A percentile compares a stretch with the other conserved stretches of the same genome.
Evolutionary conservation across 2,797 vertebrate species (phyloP).

Genomic region (Onychomys leucogaster): DNA sequence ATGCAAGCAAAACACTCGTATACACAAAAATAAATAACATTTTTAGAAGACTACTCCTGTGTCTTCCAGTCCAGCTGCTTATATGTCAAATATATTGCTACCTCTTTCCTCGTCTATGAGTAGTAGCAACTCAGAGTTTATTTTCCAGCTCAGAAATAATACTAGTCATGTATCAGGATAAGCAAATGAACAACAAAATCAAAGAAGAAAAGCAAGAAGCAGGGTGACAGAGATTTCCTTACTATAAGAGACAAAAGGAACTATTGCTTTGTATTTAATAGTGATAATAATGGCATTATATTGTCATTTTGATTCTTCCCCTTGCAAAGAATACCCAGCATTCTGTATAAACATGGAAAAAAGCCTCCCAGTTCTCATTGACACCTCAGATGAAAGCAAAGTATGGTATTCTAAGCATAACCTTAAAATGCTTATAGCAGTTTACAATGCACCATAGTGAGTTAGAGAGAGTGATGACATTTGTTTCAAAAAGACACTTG

Average conservation of each 20-base stretch:
- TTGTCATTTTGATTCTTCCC: slow-evolving; percentile 14
- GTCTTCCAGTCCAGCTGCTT: neutral
- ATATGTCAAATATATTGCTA: neutral
- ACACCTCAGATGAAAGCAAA: slow-evolving; percentile 42
- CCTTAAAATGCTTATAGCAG: neutral
- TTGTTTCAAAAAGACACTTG: neutral
- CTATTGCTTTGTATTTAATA: slow-evolving; percentile 10
- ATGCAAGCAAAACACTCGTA: neutral
- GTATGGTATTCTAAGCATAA: neutral
- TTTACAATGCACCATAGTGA: neutral
- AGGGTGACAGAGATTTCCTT: neutral
- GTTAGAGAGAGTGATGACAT: slow-evolving; percentile 16
- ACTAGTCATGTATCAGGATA: slow-evolving; percentile 24
- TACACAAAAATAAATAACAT: neutral
- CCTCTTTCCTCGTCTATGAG: neutral
- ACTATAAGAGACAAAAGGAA: neutral
- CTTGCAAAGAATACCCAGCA: slow-evolving; percentile 5
- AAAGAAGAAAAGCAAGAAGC: neutral
- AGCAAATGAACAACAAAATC: slow-evolving; percentile 3
- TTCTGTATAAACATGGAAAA: slow-evolving; percentile 15
- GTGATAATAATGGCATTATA: slow-evolving; percentile 33
- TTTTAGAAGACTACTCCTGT: neutral
- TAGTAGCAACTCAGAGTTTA: slow-evolving; percentile 18
- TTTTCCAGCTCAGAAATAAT: slow-evolving; percentile 28
- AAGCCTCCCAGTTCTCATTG: neutral